Base-by-base conservation (phyloP, 2,113 vertebrate species). In the Leptobrachium ailaonicum region DNA sequence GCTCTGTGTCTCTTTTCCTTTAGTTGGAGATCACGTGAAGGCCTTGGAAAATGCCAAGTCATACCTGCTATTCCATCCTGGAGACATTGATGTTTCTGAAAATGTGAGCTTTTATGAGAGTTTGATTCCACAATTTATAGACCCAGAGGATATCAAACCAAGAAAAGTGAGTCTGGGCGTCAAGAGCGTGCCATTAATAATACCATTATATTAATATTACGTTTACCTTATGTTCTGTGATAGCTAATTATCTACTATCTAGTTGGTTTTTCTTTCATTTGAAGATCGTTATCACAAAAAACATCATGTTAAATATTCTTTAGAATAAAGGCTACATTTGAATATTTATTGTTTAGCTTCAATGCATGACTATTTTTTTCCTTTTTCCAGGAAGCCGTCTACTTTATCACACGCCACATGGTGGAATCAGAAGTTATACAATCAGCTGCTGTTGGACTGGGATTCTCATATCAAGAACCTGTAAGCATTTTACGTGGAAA, bases 61-160 rank as follows among this genome's bases (percentile, higher is more conserved):
- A 64, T 99, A 97, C 85, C 92, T 98, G 56, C 88, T 99, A 0
- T 95, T 98, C 87, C 96, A 97, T 50, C 88, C 96, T 0, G 92
- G 90, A 0, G 95, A 98, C 0, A 92, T 95, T 82, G 96, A 95
- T 71, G 94, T 99, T 85, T 87, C 89, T 2, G 95, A 98, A 41
- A 99, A 99, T 0, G 90, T 90, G 41, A 88, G 89, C 13, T 95
- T 93, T 82, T 99, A 97, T 0, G 85, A 92, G 75, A 92, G 94
- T 63, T 82, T 91, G 62, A 71, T 98, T 84, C 94, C 91, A 82
- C 87, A 84, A 0, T 76, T 67, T 1, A 0, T 86, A 69, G 93
- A 96, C 50, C 89, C 90, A 60, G 84, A 85, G 82, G 92, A 92
- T 32, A 82, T 94, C 77, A 88, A 85, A 64, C 87, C 92, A 43